Conservation (phyloP, 92 coral and sea anemone species). For the Metridium senile region DNA sequence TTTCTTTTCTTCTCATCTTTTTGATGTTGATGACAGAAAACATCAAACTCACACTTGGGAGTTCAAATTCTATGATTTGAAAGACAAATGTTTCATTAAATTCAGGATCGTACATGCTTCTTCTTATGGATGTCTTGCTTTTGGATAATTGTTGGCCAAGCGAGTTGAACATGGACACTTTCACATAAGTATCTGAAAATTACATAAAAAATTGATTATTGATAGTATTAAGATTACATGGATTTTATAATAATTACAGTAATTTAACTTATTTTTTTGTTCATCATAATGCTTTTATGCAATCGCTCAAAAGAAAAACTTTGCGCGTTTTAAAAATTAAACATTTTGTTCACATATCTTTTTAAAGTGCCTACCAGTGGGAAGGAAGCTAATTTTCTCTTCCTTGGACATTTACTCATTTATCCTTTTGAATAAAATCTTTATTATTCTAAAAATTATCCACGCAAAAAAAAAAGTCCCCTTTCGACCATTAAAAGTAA, state of each 20-base stretch:
- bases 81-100: conserved; percentile 98
- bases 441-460: no score
- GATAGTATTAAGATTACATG: not conserved
- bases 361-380: no score
- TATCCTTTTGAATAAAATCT: no score
- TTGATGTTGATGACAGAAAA: conserved; percentile 96
- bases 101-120: conserved; percentile 99
- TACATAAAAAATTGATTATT: conserved; percentile 1
- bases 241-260: not conserved
- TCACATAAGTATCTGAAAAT: conserved; percentile 91
- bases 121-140: conserved; percentile 98
- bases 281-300: no score
- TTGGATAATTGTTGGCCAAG: conserved; percentile 99
- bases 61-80: conserved; percentile 99
- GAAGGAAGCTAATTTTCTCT: no score
- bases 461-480: not conserved
- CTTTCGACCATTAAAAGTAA: not conserved
- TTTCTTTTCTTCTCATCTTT: conserved; percentile 97
- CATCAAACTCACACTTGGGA: conserved; percentile 99
- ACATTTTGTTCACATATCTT: no score
- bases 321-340: no score
- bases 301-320: no score
- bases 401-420: no score
- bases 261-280: no score
- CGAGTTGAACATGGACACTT: conserved; percentile 98